Base-by-base conservation (phyloP, 1,140 invertebrate genomes). In the Pygmarrhopalites habei region DNA sequence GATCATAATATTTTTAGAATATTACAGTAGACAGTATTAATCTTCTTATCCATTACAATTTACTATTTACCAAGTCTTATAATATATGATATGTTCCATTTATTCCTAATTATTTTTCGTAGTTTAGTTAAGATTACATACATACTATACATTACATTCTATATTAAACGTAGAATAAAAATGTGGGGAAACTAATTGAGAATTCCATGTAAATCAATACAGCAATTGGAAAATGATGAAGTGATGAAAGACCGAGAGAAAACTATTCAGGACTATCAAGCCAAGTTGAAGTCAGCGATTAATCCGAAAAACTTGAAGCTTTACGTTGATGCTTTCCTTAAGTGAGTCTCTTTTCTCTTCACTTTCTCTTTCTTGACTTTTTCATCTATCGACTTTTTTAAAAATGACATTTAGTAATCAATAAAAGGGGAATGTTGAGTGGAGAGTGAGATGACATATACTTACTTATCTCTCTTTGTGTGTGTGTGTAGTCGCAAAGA, bases 261-360 rank as follows among this genome's bases (percentile, higher is more conserved):
- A 61, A 85, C 88, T 49, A 84, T 92, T 67, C 75, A 82, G 60
- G 85, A 88, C 69, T 93, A 89, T 79, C 82, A 89, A 62, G 84
- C 85, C 49, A 82, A 86, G 39, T 80, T 93, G 58, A 83, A 86
- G 67, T 77, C 75, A n/a, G 85, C 86, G 58, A 83, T 93, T 59
- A 94, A 94, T 77, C 82, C 86, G 29, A 85, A 85, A 72, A 94
- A 94, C 76, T 81, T 94, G 59, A 86, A 86, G 71, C 82, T 82
- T 72, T 92, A 89, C 73, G 88, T 90, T 17, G 82, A 87, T 71
- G 82, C 87, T 28, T 92, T 90, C 76, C 84, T 91, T 74, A 88
- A 85, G 86, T 88, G 77, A 81, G 82, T 79, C 55, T 32, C 28
- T 39, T n/a, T n/a, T 65, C 17, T n/a, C n/a, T n/a, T n/a, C n/a